Evolutionary conservation across 1,140 invertebrate species (phyloP), one percentile per base, ranked within the genome.

Genomic region (Sarcophaga bullata): DNA sequence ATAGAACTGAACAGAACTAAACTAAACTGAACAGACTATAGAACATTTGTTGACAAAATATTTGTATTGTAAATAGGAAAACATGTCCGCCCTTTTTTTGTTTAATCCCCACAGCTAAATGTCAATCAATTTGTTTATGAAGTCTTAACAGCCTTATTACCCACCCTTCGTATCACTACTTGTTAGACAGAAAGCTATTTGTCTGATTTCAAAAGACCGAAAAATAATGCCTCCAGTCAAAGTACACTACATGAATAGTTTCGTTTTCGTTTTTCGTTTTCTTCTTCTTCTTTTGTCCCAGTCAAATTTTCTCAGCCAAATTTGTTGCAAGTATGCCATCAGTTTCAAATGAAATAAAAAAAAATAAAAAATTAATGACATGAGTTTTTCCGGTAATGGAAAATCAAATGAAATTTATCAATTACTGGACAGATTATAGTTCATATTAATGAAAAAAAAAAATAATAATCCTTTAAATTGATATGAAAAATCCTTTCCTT

Each of bases 61-160:
- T 68, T 68, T 68, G 17, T n/a, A 19, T 19, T 68, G n/a, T 68
- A 68, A 68, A 68, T 25, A 68, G 54, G n/a, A 58, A 58, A 58
- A 58, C 54, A 58, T 58, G 54, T 58, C 15, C 54, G 54, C 54
- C 54, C 15, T 58, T 58, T 58, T 13, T 13, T 13, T 7, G 1
- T 37, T 37, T 2, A 37, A 37, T 7, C 54, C 54, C 10, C 11
- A 58, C 54, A 58, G 54, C n/a, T n/a, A 58, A 58, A 58, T 58
- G 54, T 58, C 54, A 58, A 58, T 58, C 54, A 58, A 58, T 58
- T 58, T 37, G 25, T 37, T 37, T 37, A 37, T 37, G 25, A 37
- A 37, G 54, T 6, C 54, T 3, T n/a, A 58, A 58, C 52, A 58
- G 11, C 8, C 11, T 58, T 11, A 58, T n/a, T n/a, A 58, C 54